Conservation (phyloP, 2,113 vertebrate species). For the Chelonoidis abingdonii region DNA sequence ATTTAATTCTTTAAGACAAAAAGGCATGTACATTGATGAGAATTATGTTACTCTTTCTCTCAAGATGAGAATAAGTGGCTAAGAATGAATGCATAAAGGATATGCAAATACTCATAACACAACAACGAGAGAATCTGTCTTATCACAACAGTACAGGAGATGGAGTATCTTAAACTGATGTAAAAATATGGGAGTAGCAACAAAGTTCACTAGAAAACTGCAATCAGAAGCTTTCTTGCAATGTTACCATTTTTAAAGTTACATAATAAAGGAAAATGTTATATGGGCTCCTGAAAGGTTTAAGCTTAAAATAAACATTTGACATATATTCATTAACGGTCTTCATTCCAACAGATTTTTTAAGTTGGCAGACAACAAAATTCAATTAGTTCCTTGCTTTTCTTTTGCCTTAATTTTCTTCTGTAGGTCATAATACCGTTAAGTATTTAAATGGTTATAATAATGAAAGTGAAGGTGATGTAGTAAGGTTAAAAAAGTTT, state of each 20-base stretch:
- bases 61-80: not conserved
- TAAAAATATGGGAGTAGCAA: not conserved
- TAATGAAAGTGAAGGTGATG: not conserved
- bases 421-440: not conserved
- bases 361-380: not conserved
- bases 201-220: not conserved
- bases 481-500: not conserved
- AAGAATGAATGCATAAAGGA: not conserved
- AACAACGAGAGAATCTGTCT: not conserved
- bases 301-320: not conserved
- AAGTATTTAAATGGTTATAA: not conserved
- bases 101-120: not conserved
- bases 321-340: not conserved
- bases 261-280: not conserved
- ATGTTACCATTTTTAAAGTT: not conserved
- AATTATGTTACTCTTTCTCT: not conserved
- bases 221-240: not conserved
- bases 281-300: constrained; percentile 18
- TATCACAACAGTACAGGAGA: not conserved
- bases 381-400: not conserved
- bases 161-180: not conserved
- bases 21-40: not conserved
- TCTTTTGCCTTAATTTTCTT: not conserved
- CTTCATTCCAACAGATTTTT: not conserved
- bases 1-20: not conserved